Evolutionary conservation across 2,888 invertebrate genomes (phyloP), one percentile per base, ranked within the genome.

Genomic region (Epirrhoe tristata): DNA sequence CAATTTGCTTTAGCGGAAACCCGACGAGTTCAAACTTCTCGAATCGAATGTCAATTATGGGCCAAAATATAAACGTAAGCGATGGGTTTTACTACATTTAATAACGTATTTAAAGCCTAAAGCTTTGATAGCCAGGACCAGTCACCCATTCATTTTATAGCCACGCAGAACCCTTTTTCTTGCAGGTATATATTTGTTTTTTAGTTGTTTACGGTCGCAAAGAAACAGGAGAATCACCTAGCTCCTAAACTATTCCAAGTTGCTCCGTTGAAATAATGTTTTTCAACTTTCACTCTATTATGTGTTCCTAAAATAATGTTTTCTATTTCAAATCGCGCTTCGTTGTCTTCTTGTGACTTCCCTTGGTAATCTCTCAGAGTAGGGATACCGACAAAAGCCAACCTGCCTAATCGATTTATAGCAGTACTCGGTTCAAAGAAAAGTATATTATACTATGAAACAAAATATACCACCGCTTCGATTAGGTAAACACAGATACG

Each of bases 381-480:
- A 84, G 78, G 70, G 76, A 77, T 74, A 76, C 82, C 81, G 83
- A 79, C 78, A 85, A 90, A 88, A 89, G 81, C 85, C 84, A 84
- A 82, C 84, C 84, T 81, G 80, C 85, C 86, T 87, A 89, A 90
- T 89, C 88, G 88, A 89, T 90, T 89, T 89, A 87, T 79, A 81
- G 84, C 84, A 76, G 72, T 71, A 76, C 78, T 76, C 72, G 80
- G 80, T 82, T 82, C 82, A 71, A 70, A 76, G 81, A 77, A 84
- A 84, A 83, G 78, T 81, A 82, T 83, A 83, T 86, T 85, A 84
- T 81, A 82, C 80, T 80, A 85, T 84, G 80, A 83, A 85, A 83
- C 71, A 73, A 82, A 59, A 81, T 78, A 36, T 43, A 43, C 74
- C 72, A 72, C 51, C 61, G 59, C 67, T 77, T 81, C 79, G 80